These are phyloP conservation scores for Perca fluviatilis DNA, from an alignment of 2,113 vertebrate species.

Conservation along the genomic window DNA sequence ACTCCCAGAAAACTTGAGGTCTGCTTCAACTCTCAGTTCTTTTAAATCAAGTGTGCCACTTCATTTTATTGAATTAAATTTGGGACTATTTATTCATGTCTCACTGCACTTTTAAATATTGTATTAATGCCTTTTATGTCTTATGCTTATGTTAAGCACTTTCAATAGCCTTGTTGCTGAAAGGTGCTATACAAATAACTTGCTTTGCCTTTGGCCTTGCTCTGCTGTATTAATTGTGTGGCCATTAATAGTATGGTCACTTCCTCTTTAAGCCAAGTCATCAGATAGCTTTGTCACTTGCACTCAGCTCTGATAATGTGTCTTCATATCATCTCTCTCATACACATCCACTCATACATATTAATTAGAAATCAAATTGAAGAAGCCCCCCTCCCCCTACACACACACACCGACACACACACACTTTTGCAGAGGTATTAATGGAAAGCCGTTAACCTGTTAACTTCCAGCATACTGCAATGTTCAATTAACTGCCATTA, in stretches of 20 bases:
- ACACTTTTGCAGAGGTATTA: slow-evolving; percentile 68
- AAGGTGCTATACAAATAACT: slow-evolving; percentile 1
- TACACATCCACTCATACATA: slow-evolving; percentile 73
- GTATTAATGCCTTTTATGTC: background rate
- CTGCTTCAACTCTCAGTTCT: background rate
- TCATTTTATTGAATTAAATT: background rate
- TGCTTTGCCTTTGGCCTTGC: slow-evolving; percentile 15
- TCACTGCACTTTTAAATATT: background rate
- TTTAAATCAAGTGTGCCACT: background rate
- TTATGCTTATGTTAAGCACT: background rate
- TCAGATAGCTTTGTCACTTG: slow-evolving; percentile 72
- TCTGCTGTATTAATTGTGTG: slow-evolving; percentile 26
- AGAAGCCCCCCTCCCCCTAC: slow-evolving; percentile 49
- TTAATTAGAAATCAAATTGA: slow-evolving; percentile 76
- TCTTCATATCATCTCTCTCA: slow-evolving; percentile 66
- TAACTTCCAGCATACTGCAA: slow-evolving; percentile 62
- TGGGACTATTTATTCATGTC: background rate
- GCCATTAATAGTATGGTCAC: slow-evolving; percentile 56
- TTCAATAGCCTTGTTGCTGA: background rate
- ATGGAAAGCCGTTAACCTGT: slow-evolving; percentile 78
- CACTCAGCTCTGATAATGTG: slow-evolving; percentile 63
- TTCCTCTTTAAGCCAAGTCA: slow-evolving; percentile 62
- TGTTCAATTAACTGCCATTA: slow-evolving; percentile 68
- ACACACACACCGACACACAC: too few species aligned
- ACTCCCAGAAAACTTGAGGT: background rate